phyloP scores from a whole-genome alignment of 2,888 invertebrate genomes.

The Operophtera brumata region DNA sequence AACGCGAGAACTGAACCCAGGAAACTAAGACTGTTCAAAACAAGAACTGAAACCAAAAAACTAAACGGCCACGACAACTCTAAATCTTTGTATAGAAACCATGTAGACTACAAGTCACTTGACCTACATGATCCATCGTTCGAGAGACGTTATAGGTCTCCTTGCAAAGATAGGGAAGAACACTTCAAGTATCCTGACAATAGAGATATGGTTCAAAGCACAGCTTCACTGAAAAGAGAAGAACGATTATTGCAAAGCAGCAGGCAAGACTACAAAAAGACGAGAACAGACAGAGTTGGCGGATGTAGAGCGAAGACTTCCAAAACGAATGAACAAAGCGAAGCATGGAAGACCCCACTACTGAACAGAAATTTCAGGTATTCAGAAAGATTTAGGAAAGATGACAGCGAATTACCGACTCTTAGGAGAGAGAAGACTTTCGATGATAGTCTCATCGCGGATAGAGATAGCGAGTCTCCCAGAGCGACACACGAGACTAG shows the following conservation, averaged over 20 bases:
- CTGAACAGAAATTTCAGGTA: constrained; percentile 73
- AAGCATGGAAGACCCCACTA: constrained; percentile 74
- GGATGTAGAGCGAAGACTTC: constrained; percentile 74
- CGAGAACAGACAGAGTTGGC: constrained; percentile 72
- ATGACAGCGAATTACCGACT: constrained; percentile 58
- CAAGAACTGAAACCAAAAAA: constrained; percentile 86
- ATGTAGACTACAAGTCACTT: constrained; percentile 66
- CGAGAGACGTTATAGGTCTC: constrained; percentile 70
- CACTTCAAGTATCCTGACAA: constrained; percentile 69
- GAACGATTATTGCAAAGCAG: constrained; percentile 70
- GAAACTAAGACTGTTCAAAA: constrained; percentile 86
- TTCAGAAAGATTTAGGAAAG: constrained; percentile 73
- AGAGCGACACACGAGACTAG: constrained; percentile 58
- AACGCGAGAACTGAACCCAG: constrained; percentile 75
- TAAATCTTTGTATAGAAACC: constrained; percentile 58
- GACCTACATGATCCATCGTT: constrained; percentile 61
- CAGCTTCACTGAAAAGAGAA: constrained; percentile 68
- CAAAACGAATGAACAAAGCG: constrained; percentile 65
- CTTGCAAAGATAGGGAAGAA: constrained; percentile 71
- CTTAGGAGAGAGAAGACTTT: constrained; percentile 77
- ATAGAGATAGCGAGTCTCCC: constrained; percentile 61
- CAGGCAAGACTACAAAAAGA: constrained; percentile 72
- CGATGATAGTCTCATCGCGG: constrained; percentile 66
- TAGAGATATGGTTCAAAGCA: constrained; percentile 69
- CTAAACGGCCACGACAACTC: constrained; percentile 59